phyloP scores from a whole-genome alignment of 2,888 invertebrate genomes.

The Harpalus rubripes region DNA sequence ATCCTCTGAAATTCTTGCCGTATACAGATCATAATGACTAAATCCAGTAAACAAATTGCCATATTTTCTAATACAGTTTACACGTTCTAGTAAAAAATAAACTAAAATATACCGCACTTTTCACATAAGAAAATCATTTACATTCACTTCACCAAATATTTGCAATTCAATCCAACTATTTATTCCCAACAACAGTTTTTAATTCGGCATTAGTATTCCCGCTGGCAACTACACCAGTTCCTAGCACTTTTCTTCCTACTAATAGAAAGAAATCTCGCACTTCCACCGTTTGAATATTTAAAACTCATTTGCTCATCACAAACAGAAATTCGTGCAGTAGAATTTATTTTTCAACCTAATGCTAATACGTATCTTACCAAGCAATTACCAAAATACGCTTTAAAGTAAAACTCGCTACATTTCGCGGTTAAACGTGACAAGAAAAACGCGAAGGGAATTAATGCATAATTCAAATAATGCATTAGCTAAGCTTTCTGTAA shows the following conservation, averaged over 20 bases:
- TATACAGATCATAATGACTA: no score
- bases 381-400: conserved; percentile 46
- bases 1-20: no score
- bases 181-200: background rate
- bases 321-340: conserved; percentile 35
- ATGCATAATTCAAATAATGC: conserved; percentile 27
- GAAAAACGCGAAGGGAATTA: background rate
- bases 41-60: no score
- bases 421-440: conserved; percentile 22
- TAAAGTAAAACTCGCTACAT: conserved; percentile 31
- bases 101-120: background rate
- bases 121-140: background rate
- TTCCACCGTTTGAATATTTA: conserved; percentile 9
- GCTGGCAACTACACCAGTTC: background rate
- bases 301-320: conserved; percentile 10
- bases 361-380: conserved; percentile 22
- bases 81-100: no score
- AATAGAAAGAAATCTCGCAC: background rate
- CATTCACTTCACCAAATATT: background rate
- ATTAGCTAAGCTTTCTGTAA: background rate
- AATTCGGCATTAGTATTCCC: background rate
- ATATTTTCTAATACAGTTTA: no score
- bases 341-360: conserved; percentile 21
- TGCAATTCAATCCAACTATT: background rate
- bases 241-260: background rate